phyloP scores from a whole-genome alignment of 2,113 vertebrate species.

The Antechinus flavipes region DNA sequence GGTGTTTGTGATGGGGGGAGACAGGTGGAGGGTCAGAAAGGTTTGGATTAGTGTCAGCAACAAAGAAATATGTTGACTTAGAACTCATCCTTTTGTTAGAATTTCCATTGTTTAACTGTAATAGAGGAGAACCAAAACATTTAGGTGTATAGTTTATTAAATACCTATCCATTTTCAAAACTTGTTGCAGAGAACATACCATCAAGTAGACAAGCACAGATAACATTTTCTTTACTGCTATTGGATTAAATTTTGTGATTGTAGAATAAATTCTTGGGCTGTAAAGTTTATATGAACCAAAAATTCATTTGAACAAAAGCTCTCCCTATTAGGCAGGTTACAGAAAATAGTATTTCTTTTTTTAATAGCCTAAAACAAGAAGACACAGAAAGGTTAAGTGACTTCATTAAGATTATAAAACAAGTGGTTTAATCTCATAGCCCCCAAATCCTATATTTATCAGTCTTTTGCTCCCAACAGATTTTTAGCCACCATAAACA shows the following conservation, averaged over 20 bases:
- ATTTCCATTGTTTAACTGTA: neutral
- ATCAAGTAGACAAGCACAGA: neutral
- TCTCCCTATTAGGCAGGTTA: neutral
- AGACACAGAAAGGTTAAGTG: neutral
- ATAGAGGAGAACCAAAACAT: neutral
- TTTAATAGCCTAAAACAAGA: neutral
- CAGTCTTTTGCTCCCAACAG: neutral
- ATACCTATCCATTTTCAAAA: neutral
- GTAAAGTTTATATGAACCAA: neutral
- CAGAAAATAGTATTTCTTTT: neutral
- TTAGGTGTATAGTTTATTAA: neutral
- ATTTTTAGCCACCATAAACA: neutral
- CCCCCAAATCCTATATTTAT: neutral
- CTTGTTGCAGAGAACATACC: neutral
- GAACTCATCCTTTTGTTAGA: neutral
- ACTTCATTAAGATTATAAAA: neutral
- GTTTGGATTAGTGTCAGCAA: neutral
- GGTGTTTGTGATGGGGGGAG: neutral
- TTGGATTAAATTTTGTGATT: neutral
- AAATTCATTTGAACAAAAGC: neutral
- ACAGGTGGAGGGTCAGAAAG: conserved; percentile 3
- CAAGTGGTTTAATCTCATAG: neutral
- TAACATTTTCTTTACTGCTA: neutral
- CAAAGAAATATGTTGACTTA: neutral
- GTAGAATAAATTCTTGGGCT: neutral